phyloP scores from a whole-genome alignment of 1,140 invertebrate genomes.

The Panulirus ornatus region DNA sequence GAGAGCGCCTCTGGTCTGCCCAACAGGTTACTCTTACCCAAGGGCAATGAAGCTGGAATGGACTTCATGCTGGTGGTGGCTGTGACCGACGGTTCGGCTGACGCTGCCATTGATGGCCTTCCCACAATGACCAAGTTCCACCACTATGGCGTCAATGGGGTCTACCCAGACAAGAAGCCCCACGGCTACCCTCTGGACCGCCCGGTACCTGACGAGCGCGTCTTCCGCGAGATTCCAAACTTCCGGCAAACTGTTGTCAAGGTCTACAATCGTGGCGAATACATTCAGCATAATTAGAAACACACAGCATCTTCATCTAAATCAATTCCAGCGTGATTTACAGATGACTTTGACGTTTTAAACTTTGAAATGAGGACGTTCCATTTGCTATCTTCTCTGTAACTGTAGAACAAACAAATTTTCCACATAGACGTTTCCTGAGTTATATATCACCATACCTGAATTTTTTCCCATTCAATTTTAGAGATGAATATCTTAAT shows the following conservation, averaged over 20 bases:
- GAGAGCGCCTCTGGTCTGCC: slow-evolving; percentile 31
- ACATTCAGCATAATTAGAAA: neutral
- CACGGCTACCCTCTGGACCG: slow-evolving; percentile 41
- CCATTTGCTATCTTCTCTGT: too few species aligned
- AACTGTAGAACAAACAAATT: too few species aligned
- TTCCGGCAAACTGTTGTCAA: slow-evolving; percentile 11
- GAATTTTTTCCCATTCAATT: too few species aligned
- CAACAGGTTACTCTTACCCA: slow-evolving; percentile 37
- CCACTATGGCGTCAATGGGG: slow-evolving; percentile 19
- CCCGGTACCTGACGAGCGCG: neutral
- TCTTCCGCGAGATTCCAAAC: slow-evolving; percentile 32
- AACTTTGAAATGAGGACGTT: too few species aligned
- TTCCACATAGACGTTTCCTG: too few species aligned
- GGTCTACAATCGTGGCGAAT: slow-evolving; percentile 24
- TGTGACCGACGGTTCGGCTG: slow-evolving; percentile 9
- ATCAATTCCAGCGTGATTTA: too few species aligned
- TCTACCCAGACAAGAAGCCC: slow-evolving; percentile 19
- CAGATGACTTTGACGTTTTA: too few species aligned
- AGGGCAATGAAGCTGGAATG: slow-evolving; percentile 29
- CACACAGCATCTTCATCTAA: too few species aligned
- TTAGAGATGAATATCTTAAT: too few species aligned
- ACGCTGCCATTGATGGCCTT: neutral
- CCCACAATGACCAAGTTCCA: neutral
- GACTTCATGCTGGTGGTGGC: slow-evolving; percentile 25
- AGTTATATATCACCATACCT: too few species aligned